phyloP scores from a whole-genome alignment of 2,888 invertebrate genomes.

The Pinctada fucata region DNA sequence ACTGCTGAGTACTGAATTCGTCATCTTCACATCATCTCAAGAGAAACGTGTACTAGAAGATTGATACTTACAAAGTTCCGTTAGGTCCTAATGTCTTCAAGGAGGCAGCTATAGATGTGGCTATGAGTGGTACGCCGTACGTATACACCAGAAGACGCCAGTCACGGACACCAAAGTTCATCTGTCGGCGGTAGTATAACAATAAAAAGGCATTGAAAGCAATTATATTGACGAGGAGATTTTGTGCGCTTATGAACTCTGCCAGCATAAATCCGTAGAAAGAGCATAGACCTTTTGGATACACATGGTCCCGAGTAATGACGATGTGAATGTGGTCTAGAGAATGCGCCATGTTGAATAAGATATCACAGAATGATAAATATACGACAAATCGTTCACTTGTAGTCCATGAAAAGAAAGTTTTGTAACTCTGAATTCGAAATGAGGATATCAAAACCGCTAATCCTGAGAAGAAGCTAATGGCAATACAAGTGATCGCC shows the following conservation, averaged over 20 bases:
- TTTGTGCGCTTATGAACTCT: constrained; percentile 46
- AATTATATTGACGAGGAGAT: constrained; percentile 44
- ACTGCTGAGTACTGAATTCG: too few species aligned
- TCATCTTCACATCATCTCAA: too few species aligned
- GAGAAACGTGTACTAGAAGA: too few species aligned
- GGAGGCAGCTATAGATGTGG: constrained; percentile 21
- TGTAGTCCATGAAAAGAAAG: constrained; percentile 44
- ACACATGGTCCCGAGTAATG: constrained; percentile 38
- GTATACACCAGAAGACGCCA: constrained; percentile 38
- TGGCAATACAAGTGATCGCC: constrained; percentile 41
- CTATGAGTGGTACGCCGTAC: constrained; percentile 42
- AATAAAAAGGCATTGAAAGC: constrained; percentile 46
- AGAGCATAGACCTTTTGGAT: constrained; percentile 41
- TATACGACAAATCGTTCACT: constrained; percentile 49
- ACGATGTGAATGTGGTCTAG: constrained; percentile 44
- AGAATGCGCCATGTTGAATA: constrained; percentile 42
- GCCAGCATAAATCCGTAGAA: constrained; percentile 46
- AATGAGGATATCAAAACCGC: constrained; percentile 37
- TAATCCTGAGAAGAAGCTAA: constrained; percentile 39
- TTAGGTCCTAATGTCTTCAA: constrained; percentile 34
- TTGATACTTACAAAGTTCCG: constrained; percentile 36
- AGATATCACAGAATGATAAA: constrained; percentile 44
- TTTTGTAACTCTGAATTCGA: constrained; percentile 14
- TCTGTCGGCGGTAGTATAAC: constrained; percentile 36
- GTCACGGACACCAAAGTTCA: constrained; percentile 41